phyloP scores from a whole-genome alignment of 2,797 vertebrate species.

The Microcaecilia unicolor region DNA sequence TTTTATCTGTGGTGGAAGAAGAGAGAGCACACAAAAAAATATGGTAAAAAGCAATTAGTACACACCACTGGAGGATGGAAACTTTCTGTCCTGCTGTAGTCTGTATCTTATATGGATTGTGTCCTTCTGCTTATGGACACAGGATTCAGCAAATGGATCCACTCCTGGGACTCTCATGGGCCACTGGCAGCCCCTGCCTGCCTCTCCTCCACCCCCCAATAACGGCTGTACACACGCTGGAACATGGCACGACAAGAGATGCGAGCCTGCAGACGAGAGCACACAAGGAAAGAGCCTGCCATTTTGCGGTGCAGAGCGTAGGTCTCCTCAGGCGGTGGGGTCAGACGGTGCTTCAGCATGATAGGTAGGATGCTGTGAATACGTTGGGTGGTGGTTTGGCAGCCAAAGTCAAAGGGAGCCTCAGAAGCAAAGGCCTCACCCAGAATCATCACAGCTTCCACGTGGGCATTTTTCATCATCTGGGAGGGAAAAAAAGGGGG shows the following conservation, averaged over 20 bases:
- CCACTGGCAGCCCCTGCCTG: too few species aligned
- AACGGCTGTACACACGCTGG: slow-evolving; percentile 52
- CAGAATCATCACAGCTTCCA: slow-evolving; percentile 82
- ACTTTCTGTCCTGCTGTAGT: too few species aligned
- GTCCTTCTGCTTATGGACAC: too few species aligned
- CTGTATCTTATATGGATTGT: too few species aligned
- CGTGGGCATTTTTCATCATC: slow-evolving; percentile 72
- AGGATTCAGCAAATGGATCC: too few species aligned
- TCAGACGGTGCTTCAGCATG: slow-evolving; percentile 75
- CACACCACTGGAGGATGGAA: too few species aligned
- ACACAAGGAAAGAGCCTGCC: slow-evolving; percentile 86
- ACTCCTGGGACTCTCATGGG: too few species aligned
- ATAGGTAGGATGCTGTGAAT: slow-evolving; percentile 71
- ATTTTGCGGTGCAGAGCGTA: slow-evolving; percentile 87
- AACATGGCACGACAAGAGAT: slow-evolving; percentile 75
- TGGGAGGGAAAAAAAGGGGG: slow-evolving; percentile 19
- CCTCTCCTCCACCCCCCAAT: too few species aligned
- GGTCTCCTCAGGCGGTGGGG: slow-evolving; percentile 76
- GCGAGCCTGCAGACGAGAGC: slow-evolving; percentile 65
- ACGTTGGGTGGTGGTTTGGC: slow-evolving; percentile 68
- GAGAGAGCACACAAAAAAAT: too few species aligned
- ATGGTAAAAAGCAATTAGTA: too few species aligned
- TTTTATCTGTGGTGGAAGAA: too few species aligned
- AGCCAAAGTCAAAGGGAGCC: slow-evolving; percentile 69
- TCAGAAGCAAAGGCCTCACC: slow-evolving; percentile 71